Percentiles rank a stretch among this genome's conserved stretches.
These are phyloP conservation scores for Temnopleurus reevesii DNA, from an alignment of 53 echinoderm and acorn worm genomes.

Conservation along the genomic window DNA sequence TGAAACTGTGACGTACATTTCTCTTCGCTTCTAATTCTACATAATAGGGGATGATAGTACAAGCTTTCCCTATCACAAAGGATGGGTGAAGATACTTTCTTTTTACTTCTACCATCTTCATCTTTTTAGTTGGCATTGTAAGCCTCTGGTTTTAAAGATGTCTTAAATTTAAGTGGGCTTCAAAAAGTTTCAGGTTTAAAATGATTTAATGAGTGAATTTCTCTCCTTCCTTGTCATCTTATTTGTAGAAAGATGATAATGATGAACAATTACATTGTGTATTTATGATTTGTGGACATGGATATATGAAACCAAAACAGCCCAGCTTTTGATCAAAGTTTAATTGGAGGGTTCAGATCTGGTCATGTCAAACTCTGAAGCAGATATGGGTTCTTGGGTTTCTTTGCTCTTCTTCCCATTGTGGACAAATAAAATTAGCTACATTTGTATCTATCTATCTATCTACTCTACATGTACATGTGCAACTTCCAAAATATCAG, in stretches of 20 bases:
- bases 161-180: neutral
- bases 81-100: neutral
- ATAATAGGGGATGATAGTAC: neutral
- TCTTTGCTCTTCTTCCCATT: no score
- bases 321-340: conserved; percentile 6
- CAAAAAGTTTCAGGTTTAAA: neutral
- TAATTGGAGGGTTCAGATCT: neutral
- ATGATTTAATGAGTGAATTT: neutral
- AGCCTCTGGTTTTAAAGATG: neutral
- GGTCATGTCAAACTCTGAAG: no score
- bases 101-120: neutral
- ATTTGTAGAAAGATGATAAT: neutral
- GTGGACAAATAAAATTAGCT: no score
- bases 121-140: neutral
- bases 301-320: neutral
- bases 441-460: no score
- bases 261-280: neutral
- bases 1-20: no score
- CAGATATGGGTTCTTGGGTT: no score
- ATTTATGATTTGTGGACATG: neutral
- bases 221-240: neutral
- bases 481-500: no score
- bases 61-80: neutral
- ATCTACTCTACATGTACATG: no score
- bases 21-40: neutral